These are phyloP conservation scores for Phrynocephalus forsythii DNA, from an alignment of 2,797 vertebrate genomes.

Conservation along the genomic window DNA sequence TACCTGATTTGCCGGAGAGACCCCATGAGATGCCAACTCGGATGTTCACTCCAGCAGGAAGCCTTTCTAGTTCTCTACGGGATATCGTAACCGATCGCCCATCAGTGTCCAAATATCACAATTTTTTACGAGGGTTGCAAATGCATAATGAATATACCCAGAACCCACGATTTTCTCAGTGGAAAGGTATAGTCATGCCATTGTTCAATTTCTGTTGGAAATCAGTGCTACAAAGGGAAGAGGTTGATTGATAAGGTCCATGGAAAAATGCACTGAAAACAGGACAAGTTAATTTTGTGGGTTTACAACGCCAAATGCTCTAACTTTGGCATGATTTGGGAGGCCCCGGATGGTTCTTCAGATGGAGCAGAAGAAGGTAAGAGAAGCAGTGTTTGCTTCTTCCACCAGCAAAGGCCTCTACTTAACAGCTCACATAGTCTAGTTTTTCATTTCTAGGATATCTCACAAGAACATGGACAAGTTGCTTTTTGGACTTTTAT, in stretches of 20 bases:
- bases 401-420: neutral
- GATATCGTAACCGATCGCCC: constrained; percentile 77
- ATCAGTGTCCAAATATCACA: constrained; percentile 82
- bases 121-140: constrained; percentile 85
- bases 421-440: neutral
- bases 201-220: neutral
- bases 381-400: neutral
- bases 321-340: too few species aligned
- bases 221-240: fast-evolving
- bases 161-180: constrained; percentile 74
- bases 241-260: neutral
- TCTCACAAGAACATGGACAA: too few species aligned
- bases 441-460: neutral
- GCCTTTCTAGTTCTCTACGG: constrained; percentile 73
- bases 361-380: neutral
- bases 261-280: neutral
- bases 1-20: constrained; percentile 71
- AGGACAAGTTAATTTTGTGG: neutral
- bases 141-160: constrained; percentile 82
- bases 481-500: too few species aligned
- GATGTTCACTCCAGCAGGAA: constrained; percentile 71
- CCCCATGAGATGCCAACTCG: constrained; percentile 59
- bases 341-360: neutral
- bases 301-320: neutral
- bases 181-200: constrained; percentile 79